These are phyloP conservation scores for Drosophila orena DNA, from an alignment of 1,140 invertebrate genomes.

Conservation along the genomic window DNA sequence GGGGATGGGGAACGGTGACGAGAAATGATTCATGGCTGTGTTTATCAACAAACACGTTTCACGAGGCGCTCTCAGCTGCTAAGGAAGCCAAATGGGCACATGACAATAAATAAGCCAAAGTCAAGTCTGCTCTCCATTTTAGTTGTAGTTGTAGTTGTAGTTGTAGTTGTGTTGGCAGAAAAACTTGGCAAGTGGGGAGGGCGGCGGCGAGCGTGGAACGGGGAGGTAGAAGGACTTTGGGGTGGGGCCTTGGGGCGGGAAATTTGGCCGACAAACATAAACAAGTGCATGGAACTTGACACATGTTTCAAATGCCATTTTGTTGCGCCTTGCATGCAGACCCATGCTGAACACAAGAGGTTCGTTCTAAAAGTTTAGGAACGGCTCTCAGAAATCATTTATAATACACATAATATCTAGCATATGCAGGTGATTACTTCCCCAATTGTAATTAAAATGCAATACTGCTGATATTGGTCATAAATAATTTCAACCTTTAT, in stretches of 20 bases:
- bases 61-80: slow-evolving; percentile 61
- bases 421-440: too few relatives aligned
- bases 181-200: neutral
- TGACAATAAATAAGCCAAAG: slow-evolving; percentile 69
- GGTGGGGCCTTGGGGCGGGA: slow-evolving; percentile 3
- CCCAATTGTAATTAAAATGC: too few relatives aligned
- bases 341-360: slow-evolving; percentile 4
- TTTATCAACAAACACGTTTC: slow-evolving; percentile 82
- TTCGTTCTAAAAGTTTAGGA: neutral
- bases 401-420: too few relatives aligned
- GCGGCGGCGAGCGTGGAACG: neutral
- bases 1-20: slow-evolving; percentile 32
- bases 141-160: slow-evolving; percentile 14
- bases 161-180: slow-evolving; percentile 8
- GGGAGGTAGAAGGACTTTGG: neutral
- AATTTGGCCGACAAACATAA: slow-evolving; percentile 52
- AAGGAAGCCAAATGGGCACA: slow-evolving; percentile 67
- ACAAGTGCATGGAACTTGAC: slow-evolving; percentile 74
- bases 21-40: slow-evolving; percentile 80
- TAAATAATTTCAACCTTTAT: neutral
- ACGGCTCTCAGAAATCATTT: neutral
- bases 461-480: too few relatives aligned
- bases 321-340: slow-evolving; percentile 25
- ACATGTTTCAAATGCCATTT: slow-evolving; percentile 78
- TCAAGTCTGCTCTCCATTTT: slow-evolving; percentile 42